Evolutionary conservation across 1,140 invertebrate species (phyloP).

Genomic region (Matsumurasca onukii): DNA sequence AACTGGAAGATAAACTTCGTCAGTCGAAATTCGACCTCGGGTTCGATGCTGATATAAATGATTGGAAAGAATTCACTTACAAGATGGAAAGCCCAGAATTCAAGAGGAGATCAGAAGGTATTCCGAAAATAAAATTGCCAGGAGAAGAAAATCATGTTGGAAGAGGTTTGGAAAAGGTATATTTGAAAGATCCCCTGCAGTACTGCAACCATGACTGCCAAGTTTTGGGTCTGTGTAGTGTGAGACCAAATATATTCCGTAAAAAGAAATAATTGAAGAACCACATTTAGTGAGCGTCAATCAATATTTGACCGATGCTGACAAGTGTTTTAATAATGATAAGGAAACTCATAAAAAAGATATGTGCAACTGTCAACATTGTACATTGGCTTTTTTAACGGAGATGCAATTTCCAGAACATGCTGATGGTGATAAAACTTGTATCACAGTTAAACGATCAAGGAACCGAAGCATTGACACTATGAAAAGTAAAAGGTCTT

Average conservation of each 20-base stretch:
- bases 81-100: background rate
- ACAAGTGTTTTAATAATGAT: too few relatives aligned
- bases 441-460: too few relatives aligned
- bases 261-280: background rate
- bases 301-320: too few relatives aligned
- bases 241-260: background rate
- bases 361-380: background rate
- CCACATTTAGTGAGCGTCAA: too few relatives aligned
- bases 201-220: background rate
- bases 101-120: background rate
- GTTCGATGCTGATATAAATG: background rate
- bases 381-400: background rate
- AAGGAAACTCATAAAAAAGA: too few relatives aligned
- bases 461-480: too few relatives aligned
- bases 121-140: background rate
- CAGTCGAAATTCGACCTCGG: background rate
- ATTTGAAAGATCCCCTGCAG: too few relatives aligned
- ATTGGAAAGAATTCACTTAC: constrained; percentile 17
- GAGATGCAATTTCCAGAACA: background rate
- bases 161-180: too few relatives aligned
- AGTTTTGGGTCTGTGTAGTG: constrained; percentile 5
- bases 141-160: background rate
- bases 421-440: too few relatives aligned
- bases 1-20: background rate
- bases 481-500: too few relatives aligned